These are phyloP conservation scores for Platalea minor DNA, from an alignment of 2,797 vertebrate species.

Conservation along the genomic window DNA sequence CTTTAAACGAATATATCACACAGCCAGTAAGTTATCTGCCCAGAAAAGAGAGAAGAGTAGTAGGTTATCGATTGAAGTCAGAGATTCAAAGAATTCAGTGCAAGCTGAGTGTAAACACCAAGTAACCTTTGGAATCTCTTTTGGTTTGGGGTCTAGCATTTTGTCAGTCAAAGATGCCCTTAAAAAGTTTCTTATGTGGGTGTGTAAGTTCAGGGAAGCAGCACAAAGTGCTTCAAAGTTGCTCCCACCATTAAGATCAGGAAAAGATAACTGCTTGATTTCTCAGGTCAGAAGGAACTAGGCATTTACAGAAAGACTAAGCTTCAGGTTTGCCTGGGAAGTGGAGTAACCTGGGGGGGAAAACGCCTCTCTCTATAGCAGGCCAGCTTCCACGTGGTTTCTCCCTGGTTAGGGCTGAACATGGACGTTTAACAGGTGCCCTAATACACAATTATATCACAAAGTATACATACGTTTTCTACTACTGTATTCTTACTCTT, in stretches of 20 bases:
- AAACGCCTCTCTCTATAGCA: rapidly evolving
- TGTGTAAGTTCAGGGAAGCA: not conserved
- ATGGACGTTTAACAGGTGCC: rapidly evolving
- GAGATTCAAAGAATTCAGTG: not conserved
- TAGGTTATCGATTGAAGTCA: not conserved
- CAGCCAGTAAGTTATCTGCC: not conserved
- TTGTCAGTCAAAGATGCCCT: not conserved
- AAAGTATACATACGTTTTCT: rapidly evolving
- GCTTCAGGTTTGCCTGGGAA: not conserved
- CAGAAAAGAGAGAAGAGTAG: not conserved
- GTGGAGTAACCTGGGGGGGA: not conserved
- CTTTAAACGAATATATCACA: not conserved
- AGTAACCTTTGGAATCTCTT: not conserved
- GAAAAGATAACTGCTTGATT: not conserved
- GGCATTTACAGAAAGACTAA: not conserved
- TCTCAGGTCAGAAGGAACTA: not conserved
- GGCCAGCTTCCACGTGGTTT: rapidly evolving
- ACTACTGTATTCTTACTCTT: not conserved
- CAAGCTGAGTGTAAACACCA: not conserved
- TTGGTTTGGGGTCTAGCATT: not conserved
- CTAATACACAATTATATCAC: rapidly evolving
- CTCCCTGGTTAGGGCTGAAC: not conserved
- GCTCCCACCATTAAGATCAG: not conserved
- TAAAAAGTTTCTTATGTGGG: rapidly evolving
- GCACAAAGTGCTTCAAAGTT: not conserved